Percentiles rank a stretch among this genome's conserved stretches.
Evolutionary conservation across 2,113 vertebrate species (phyloP).

Genomic region (Labrus mixtus): DNA sequence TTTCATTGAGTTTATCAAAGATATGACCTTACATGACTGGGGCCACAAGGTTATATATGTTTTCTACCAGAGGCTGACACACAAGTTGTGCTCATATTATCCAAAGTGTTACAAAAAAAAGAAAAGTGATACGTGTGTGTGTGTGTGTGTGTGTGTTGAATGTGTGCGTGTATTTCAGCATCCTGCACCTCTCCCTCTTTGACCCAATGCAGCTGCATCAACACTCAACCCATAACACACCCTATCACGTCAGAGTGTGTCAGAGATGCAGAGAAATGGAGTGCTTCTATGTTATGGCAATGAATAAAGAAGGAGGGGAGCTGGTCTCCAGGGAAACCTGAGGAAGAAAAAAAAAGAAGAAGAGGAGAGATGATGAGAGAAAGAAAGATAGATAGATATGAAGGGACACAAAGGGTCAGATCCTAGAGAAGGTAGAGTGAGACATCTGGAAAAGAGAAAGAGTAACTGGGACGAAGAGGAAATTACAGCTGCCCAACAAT

Average conservation of each 20-base stretch:
- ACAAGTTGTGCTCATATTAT: conserved; percentile 32
- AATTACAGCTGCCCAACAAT: conserved; percentile 83
- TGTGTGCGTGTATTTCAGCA: conserved; percentile 42
- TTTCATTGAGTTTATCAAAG: conserved; percentile 74
- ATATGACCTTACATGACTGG: conserved; percentile 72
- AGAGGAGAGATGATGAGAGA: conserved; percentile 16
- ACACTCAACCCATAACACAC: conserved; percentile 63
- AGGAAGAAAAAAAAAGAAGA: conserved; percentile 34
- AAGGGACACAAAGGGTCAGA: conserved; percentile 69
- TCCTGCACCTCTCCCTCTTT: conserved; percentile 61
- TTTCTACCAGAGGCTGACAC: conserved; percentile 65
- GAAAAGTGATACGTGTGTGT: background rate
- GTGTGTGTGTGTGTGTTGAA: background rate
- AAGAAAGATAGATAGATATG: conserved; percentile 46
- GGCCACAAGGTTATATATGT: conserved; percentile 63
- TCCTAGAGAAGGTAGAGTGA: conserved; percentile 70
- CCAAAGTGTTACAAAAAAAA: conserved; percentile 41
- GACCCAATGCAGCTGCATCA: conserved; percentile 74
- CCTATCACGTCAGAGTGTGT: conserved; percentile 58
- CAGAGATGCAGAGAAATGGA: conserved; percentile 57
- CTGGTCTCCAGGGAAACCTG: conserved; percentile 59
- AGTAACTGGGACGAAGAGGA: conserved; percentile 75
- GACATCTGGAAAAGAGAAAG: conserved; percentile 82
- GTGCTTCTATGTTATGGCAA: conserved; percentile 55
- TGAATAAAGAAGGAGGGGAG: conserved; percentile 56